Evolutionary conservation across 1,140 invertebrate genomes (phyloP), one percentile per base, ranked within the genome.

Genomic region (Drosophila trapezifrons): DNA sequence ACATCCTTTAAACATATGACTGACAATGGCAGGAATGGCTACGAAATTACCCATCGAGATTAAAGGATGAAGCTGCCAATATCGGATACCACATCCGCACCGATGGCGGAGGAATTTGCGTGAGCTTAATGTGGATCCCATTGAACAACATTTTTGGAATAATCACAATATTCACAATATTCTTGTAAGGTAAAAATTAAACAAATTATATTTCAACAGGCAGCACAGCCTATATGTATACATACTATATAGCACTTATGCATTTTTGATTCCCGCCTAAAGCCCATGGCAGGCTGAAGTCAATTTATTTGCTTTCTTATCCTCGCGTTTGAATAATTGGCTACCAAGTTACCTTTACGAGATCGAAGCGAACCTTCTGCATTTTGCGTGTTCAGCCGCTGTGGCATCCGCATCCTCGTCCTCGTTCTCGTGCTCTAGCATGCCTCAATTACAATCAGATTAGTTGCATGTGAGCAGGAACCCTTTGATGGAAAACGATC

Each of bases 361-460:
- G 60, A 75, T 75, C 62, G 43, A 54, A 49, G 25, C 59, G 47
- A 65, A 56, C 46, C 55, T 54, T 59, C 47, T 59, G 49, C 17
- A 57, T 79, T 79, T 79, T 82, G 83, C 83, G 83, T 86, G 78
- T 76, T 43, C 20, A 66, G 51, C 45, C 43, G 59, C 65, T 58
- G 57, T 51, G 15, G 40, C 22, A 47, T 17, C 43, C 42, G 32
- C 37, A 42, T 58, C 35, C 42, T 13, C 64, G 40, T 54, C 40
- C 47, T 54, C 40, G n/a, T 22, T 56, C 35, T 51, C 43, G 42
- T 75, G 63, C 70, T 76, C 82, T 86, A 82, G 83, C 83, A 79
- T 63, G 79, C 78, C 62, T 70, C 83, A 86, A 86, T 86, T 86
- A 86, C 83, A 86, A 87, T 82, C 83, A 82, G 83, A 87, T 86